phyloP scores from a whole-genome alignment of 2,888 invertebrate genomes.

The Nymphalis c-album region DNA sequence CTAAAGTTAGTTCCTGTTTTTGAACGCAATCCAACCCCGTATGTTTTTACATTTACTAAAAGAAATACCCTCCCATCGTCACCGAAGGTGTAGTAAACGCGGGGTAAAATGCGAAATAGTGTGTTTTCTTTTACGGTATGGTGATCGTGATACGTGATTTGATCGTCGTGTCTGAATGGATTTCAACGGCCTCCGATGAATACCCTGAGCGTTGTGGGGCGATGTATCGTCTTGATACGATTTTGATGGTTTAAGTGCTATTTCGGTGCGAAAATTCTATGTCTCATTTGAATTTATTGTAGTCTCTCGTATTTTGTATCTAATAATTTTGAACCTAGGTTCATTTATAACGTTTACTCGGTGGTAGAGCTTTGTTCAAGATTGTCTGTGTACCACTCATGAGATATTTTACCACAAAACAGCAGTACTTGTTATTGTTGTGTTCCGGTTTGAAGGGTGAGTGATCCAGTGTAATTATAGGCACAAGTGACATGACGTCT shows the following conservation, averaged over 20 bases:
- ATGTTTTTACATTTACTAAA: slow-evolving; percentile 37
- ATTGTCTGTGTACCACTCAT: too few species aligned
- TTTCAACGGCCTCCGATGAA: slow-evolving; percentile 48
- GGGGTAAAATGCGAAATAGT: slow-evolving; percentile 57
- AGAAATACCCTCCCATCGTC: slow-evolving; percentile 46
- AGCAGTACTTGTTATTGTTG: too few species aligned
- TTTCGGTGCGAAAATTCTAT: slow-evolving; percentile 7
- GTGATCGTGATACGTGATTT: slow-evolving; percentile 58
- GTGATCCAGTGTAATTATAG: too few species aligned
- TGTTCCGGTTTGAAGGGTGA: too few species aligned
- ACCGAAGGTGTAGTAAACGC: slow-evolving; percentile 67
- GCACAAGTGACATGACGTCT: too few species aligned
- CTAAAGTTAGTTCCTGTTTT: background rate
- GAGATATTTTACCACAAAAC: too few species aligned
- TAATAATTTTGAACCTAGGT: too few species aligned
- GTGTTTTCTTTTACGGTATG: slow-evolving; percentile 57
- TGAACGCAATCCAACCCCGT: slow-evolving; percentile 38
- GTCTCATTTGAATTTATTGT: slow-evolving; percentile 4
- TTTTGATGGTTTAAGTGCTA: slow-evolving; percentile 26
- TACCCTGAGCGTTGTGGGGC: slow-evolving; percentile 31
- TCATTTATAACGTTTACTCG: too few species aligned
- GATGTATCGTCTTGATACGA: slow-evolving; percentile 22
- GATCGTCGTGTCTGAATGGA: slow-evolving; percentile 51
- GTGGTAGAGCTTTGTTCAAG: too few species aligned
- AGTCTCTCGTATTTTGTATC: background rate